Percentiles rank a stretch among this genome's conserved stretches.
Evolutionary conservation across 2,797 vertebrate genomes (phyloP).

Genomic region (Protosalanx chinensis): DNA sequence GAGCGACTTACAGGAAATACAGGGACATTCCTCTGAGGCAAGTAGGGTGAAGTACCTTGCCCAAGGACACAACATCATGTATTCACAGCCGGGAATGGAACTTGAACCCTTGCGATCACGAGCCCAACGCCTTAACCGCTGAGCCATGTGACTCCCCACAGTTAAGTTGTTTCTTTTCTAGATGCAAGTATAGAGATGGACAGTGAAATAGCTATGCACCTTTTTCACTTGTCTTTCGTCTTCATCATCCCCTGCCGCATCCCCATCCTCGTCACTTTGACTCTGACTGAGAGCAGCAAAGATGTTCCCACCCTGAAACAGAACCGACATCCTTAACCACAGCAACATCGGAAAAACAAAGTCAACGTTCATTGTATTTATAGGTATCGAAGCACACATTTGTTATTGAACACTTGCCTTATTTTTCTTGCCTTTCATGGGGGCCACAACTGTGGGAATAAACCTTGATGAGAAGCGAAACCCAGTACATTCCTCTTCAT

Average conservation of each 20-base stretch:
- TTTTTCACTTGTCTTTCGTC: slow-evolving; percentile 61
- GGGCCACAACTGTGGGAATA: slow-evolving; percentile 58
- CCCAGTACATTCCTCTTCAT: background rate
- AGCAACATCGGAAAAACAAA: background rate
- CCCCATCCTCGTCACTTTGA: slow-evolving; percentile 78
- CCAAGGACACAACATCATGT: too few species aligned
- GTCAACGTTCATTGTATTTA: background rate
- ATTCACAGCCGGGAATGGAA: too few species aligned
- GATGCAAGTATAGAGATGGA: background rate
- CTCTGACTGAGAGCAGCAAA: slow-evolving; percentile 83
- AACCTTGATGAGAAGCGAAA: background rate
- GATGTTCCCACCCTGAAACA: slow-evolving; percentile 78
- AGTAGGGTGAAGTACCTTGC: too few species aligned
- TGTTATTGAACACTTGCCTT: slow-evolving; percentile 65
- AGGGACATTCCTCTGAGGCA: too few species aligned
- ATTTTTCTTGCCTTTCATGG: slow-evolving; percentile 65
- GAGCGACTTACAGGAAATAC: too few species aligned
- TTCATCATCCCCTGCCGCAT: slow-evolving; percentile 50
- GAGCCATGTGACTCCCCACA: too few species aligned
- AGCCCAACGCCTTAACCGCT: too few species aligned
- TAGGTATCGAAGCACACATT: background rate
- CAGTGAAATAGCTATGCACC: slow-evolving; percentile 24
- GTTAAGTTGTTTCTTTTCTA: too few species aligned
- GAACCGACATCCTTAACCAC: slow-evolving; percentile 1
- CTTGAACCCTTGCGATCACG: too few species aligned